Evolutionary conservation across 2,888 invertebrate genomes (phyloP), one percentile per base, ranked within the genome.

Genomic region (Pseudococcus longispinus): DNA sequence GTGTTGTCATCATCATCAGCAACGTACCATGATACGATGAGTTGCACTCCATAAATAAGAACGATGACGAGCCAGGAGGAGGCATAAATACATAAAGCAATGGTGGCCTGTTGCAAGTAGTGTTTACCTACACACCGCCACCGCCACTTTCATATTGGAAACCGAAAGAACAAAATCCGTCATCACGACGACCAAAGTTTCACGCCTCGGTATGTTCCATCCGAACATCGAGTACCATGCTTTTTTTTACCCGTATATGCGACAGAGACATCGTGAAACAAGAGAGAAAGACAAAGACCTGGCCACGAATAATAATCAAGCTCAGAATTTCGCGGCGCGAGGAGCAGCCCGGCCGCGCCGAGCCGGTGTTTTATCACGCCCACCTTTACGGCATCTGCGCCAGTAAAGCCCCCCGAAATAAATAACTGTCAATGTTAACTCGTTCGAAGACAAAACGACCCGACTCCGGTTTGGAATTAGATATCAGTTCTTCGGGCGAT

Each of bases 341-440:
- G 2, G 55, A 8, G 6, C 55, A 55, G 55, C n/a, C n/a, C 9
- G 15, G 46, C 13, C 13, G 46, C n/a, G 55, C n/a, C n/a, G 9
- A 5, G 37, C 37, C 37, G 37, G 55, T 55, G n/a, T 55, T 55
- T 77, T 42, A 80, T 80, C 77, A 37, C 77, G 77, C 77, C 77
- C 42, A 80, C 42, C 42, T 15, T 6, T 60, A 23, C 60, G 60
- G 29, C 70, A 70, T 70, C 70, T 29, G 29, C 70, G 29, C 29
- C 29, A 23, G 60, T 60, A 60, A 60, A 60, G 60, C 29, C 70
- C 70, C 70, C 70, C 23, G 32, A 74, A 74, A 74, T 74, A 80
- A 80, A 80, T 80, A 42, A 80, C 77, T 80, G 77, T 80, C 77
- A 80, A 80, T 80, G 77, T 42, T 80, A 42, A 42, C 77, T 80